These are phyloP conservation scores for Eupithecia abbreviata DNA, from an alignment of 2,888 invertebrate genomes.

Conservation along the genomic window DNA sequence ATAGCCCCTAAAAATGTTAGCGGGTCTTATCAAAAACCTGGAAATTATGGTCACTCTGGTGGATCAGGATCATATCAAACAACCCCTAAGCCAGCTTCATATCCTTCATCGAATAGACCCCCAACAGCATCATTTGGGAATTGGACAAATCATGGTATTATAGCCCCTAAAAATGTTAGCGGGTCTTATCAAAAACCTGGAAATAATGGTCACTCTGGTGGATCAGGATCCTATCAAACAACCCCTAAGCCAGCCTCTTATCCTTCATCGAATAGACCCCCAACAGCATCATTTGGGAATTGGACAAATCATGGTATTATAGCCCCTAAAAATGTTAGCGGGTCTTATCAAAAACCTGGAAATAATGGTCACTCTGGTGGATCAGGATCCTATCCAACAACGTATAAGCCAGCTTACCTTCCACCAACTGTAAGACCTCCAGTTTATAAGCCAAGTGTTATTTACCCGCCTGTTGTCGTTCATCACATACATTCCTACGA, in stretches of 20 bases:
- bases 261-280: too few relatives aligned
- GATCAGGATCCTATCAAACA: too few relatives aligned
- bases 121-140: background rate
- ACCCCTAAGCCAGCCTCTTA: too few relatives aligned
- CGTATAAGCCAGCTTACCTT: too few relatives aligned
- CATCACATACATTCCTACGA: slow-evolving; percentile 8
- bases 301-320: background rate
- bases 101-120: background rate
- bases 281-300: too few relatives aligned
- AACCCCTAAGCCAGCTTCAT: background rate
- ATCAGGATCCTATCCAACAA: too few relatives aligned
- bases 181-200: background rate
- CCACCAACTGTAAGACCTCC: background rate
- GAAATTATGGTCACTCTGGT: background rate
- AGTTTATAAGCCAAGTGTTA: background rate
- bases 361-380: too few relatives aligned
- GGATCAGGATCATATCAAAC: background rate
- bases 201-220: too few relatives aligned
- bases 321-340: too few relatives aligned
- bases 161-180: background rate
- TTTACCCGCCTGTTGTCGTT: background rate
- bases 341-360: too few relatives aligned
- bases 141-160: background rate
- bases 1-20: background rate
- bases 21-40: background rate